phyloP scores from a whole-genome alignment of 1,140 invertebrate genomes.

The Cylas formicarius region DNA sequence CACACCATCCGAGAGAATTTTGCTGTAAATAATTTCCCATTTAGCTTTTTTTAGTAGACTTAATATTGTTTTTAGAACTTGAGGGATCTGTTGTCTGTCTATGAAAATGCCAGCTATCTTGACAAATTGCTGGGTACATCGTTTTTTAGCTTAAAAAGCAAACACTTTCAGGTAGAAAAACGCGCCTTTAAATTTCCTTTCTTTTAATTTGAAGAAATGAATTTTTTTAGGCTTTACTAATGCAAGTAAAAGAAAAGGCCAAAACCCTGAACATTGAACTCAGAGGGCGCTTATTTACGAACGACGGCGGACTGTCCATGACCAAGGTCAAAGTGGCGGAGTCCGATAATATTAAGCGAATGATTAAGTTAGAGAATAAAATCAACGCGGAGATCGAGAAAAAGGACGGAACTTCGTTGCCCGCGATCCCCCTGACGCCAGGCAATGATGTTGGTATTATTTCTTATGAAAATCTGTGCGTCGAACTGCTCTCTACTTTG shows the following conservation, averaged over 20 bases:
- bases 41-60: neutral
- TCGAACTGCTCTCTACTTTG: constrained; percentile 38
- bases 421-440: constrained; percentile 25
- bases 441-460: constrained; percentile 25
- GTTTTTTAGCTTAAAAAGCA: constrained; percentile 55
- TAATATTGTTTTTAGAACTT: constrained; percentile 49
- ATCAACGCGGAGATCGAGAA: constrained; percentile 35
- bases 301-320: constrained; percentile 21
- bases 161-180: constrained; percentile 34
- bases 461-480: constrained; percentile 34
- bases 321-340: constrained; percentile 33
- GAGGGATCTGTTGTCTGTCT: constrained; percentile 70
- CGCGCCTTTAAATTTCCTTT: neutral
- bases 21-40: constrained; percentile 24
- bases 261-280: constrained; percentile 35
- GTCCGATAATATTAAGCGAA: constrained; percentile 38
- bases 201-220: neutral
- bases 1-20: constrained; percentile 34
- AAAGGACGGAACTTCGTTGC: constrained; percentile 23
- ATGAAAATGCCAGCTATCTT: constrained; percentile 79
- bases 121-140: constrained; percentile 77
- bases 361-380: constrained; percentile 36
- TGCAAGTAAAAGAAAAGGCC: constrained; percentile 37
- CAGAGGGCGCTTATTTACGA: constrained; percentile 33
- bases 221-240: constrained; percentile 24